phyloP scores from a whole-genome alignment of 2,797 vertebrate species.

The Prunella strophiata region DNA sequence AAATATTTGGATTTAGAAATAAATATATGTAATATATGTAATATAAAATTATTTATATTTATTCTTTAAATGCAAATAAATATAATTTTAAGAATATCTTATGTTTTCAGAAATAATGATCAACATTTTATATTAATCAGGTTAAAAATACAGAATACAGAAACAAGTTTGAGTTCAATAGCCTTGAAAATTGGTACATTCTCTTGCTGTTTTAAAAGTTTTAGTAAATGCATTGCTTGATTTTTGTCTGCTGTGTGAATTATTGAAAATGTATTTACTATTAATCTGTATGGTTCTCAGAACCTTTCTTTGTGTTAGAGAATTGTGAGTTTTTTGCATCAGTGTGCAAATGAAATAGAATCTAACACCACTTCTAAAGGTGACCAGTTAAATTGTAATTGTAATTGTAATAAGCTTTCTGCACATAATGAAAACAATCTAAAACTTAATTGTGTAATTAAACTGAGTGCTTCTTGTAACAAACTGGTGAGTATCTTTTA shows the following conservation, averaged over 20 bases:
- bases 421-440: slow-evolving; percentile 45
- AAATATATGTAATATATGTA: background rate
- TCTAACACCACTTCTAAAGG: background rate
- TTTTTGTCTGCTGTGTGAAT: background rate
- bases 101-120: background rate
- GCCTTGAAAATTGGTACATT: background rate
- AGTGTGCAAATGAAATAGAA: slow-evolving; percentile 7
- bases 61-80: background rate
- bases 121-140: background rate
- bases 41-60: background rate
- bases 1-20: background rate
- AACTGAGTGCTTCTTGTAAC: slow-evolving; percentile 38
- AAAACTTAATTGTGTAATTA: slow-evolving; percentile 64
- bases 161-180: background rate
- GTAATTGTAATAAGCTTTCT: slow-evolving; percentile 26
- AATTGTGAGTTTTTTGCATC: background rate
- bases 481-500: slow-evolving; percentile 42
- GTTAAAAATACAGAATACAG: background rate
- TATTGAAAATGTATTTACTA: background rate
- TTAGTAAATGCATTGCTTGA: background rate
- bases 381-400: slow-evolving; percentile 24
- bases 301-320: background rate
- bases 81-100: background rate
- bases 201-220: background rate
- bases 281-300: background rate